Evolutionary conservation across 1,140 invertebrate species (phyloP).

Genomic region (Galleria mellonella): DNA sequence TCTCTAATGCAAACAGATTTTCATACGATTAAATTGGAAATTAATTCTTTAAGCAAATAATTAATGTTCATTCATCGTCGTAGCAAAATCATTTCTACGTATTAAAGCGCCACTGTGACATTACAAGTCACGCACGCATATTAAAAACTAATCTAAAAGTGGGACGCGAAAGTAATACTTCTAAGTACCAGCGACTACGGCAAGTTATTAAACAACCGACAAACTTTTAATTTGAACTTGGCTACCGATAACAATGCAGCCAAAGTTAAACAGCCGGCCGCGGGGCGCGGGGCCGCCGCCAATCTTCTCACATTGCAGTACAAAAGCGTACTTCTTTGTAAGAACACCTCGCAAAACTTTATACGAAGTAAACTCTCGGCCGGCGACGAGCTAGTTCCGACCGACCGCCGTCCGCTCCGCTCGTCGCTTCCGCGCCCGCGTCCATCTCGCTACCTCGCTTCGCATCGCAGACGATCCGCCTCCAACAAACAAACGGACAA

Average conservation of each 20-base stretch:
- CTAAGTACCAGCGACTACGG: constrained; percentile 1
- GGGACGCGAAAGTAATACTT: constrained; percentile 32
- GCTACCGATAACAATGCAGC: constrained; percentile 62
- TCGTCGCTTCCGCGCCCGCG: constrained; percentile 22
- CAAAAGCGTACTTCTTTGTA: constrained; percentile 70
- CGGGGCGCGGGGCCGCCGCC: constrained; percentile 43
- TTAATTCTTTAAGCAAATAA: no score
- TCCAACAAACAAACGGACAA: constrained; percentile 71
- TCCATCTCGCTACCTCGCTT: constrained; percentile 19
- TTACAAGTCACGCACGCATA: neutral
- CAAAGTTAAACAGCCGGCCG: constrained; percentile 49
- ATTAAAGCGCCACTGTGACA: no score
- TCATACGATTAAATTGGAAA: no score
- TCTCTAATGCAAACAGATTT: no score
- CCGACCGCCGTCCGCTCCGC: constrained; percentile 17
- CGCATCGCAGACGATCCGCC: constrained; percentile 42
- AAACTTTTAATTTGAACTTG: constrained; percentile 67
- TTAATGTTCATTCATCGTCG: no score
- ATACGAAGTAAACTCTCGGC: constrained; percentile 64
- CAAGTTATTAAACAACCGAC: constrained; percentile 21
- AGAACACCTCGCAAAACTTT: constrained; percentile 71
- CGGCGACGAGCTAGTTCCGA: constrained; percentile 25
- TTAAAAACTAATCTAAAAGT: constrained; percentile 35
- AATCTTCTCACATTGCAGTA: constrained; percentile 68
- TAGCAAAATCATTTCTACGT: no score